Conservation (phyloP, 2,888 invertebrate species). For the Argynnis bischoffii region DNA sequence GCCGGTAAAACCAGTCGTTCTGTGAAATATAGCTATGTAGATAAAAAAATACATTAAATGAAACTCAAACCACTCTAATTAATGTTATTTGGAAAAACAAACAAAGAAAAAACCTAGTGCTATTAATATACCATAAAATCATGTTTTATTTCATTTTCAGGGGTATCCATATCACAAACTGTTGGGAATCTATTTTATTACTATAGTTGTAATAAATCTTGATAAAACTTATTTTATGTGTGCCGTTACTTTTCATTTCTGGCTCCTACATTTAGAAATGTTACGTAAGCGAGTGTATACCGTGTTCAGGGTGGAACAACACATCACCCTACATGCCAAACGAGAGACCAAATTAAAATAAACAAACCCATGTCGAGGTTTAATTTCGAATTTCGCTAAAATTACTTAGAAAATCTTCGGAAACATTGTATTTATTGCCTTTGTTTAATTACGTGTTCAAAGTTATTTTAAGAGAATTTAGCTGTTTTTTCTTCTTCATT, state of each 20-base stretch:
- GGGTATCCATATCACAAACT: conserved; percentile 1
- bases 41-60: no score
- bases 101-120: no score
- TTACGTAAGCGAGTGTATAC: background rate
- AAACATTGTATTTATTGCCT: conserved; percentile 18
- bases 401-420: conserved; percentile 18
- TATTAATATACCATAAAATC: no score
- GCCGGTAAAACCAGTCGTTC: no score
- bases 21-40: no score
- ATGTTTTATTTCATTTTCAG: no score
- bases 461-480: conserved; percentile 22
- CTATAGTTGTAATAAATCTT: conserved; percentile 20
- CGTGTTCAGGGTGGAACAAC: background rate
- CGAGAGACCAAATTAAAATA: conserved; percentile 23
- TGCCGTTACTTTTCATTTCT: conserved; percentile 21
- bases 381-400: conserved; percentile 27
- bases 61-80: no score
- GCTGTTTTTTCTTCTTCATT: conserved; percentile 8
- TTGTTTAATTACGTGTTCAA: conserved; percentile 14
- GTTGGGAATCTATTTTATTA: conserved; percentile 17
- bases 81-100: no score
- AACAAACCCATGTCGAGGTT: conserved; percentile 22
- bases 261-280: background rate
- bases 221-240: conserved; percentile 20
- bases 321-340: conserved; percentile 13